phyloP scores from a whole-genome alignment of 2,113 vertebrate genomes.

The Perognathus longimembris region DNA sequence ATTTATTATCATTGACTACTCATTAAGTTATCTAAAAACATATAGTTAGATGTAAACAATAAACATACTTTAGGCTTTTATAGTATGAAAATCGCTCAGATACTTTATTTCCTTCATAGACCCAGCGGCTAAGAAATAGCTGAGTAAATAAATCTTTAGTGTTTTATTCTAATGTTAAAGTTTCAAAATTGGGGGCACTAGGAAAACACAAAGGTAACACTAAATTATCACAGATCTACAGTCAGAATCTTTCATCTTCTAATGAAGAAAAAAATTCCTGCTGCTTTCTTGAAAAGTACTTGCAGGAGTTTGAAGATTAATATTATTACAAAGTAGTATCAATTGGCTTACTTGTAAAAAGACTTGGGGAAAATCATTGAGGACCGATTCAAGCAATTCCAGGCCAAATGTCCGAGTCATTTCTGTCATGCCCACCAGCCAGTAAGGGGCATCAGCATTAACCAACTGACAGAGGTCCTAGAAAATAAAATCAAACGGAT shows the following conservation, averaged over 20 bases:
- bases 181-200: slow-evolving; percentile 22
- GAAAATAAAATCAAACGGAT: slow-evolving; percentile 66
- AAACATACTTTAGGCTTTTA: slow-evolving; percentile 16
- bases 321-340: slow-evolving; percentile 33
- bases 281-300: slow-evolving; percentile 26
- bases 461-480: slow-evolving; percentile 98
- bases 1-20: background rate
- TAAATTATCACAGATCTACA: background rate
- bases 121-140: background rate
- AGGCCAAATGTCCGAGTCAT: slow-evolving; percentile 98
- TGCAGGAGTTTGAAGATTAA: slow-evolving; percentile 42
- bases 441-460: slow-evolving; percentile 99
- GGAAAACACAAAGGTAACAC: background rate
- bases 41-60: background rate
- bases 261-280: background rate
- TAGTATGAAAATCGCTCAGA: slow-evolving; percentile 22
- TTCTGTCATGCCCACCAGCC: slow-evolving; percentile 99
- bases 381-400: slow-evolving; percentile 97
- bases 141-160: background rate
- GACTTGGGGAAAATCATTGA: slow-evolving; percentile 97
- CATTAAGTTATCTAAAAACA: slow-evolving; percentile 6
- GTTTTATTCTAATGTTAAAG: slow-evolving; percentile 36
- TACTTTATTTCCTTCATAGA: background rate
- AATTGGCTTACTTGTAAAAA: slow-evolving; percentile 92
- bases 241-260: background rate